Evolutionary conservation across 2,888 invertebrate species (phyloP), one percentile per base, ranked within the genome.

Genomic region (Aphidius colemani): DNA sequence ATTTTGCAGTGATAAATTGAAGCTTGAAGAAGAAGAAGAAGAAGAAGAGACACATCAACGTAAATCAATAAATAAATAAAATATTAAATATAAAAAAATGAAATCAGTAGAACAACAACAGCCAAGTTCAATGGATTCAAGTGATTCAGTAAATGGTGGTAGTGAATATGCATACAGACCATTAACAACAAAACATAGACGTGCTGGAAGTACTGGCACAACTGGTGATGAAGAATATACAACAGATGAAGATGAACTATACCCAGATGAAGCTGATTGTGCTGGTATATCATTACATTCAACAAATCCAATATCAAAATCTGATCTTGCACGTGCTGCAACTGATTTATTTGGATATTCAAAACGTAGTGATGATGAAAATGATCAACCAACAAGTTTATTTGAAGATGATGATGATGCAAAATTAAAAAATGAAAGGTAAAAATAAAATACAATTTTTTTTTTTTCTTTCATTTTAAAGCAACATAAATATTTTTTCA

Each of bases 171-270:
- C 78, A 39, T 80, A 80, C 70, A 72, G 79, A 61, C 80, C 78
- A 6, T 63, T 79, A 53, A 80, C 78, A 51, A 79, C 80, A 51
- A 80, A 80, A 56, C 80, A 81, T 62, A 68, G 78, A 44, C 71
- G 81, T 41, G 80, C 81, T 30, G 81, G 81, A 5, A 85, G 85
- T 10, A 85, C 85, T 13, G 85, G 86, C 1, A 86, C 86, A 8
- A 85, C 85, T 10, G 85, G 85, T 3, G 86, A 85, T 72, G 85
- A 85, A 73, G 85, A 85, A 50, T 85, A 84, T 72, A 85, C 85
- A 3, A 84, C 84, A 13, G 85, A 85, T 71, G 85, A 85, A 67
- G 84, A 85, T 69, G 85, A 85, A 63, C 68, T 78, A 1, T 79
- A 77, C 61, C 76, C 79, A n/a, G 85, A 85, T 68, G 85, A 85